Evolutionary conservation across 2,797 vertebrate genomes (phyloP).

Genomic region (Microcaecilia unicolor): DNA sequence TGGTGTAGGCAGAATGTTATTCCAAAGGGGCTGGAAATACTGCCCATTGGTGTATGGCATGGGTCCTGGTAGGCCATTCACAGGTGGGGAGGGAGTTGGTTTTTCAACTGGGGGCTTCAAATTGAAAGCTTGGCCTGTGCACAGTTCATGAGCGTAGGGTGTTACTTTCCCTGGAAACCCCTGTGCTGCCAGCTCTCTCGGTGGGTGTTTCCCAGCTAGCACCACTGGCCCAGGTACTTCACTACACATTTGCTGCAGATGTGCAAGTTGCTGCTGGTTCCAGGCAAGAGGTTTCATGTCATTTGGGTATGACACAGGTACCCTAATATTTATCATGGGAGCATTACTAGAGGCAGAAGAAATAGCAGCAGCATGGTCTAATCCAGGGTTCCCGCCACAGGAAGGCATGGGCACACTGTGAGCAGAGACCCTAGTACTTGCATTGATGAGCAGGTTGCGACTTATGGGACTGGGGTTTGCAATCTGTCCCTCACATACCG

Average conservation of each 20-base stretch:
- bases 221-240: slow-evolving; percentile 67
- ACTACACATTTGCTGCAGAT: slow-evolving; percentile 76
- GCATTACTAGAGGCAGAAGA: slow-evolving; percentile 60
- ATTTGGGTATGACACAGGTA: slow-evolving; percentile 75
- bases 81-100: slow-evolving; percentile 85
- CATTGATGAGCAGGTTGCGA: slow-evolving; percentile 95
- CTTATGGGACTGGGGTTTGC: slow-evolving; percentile 97
- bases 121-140: slow-evolving; percentile 85
- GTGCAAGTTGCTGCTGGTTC: slow-evolving; percentile 90
- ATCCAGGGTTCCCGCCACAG: slow-evolving; percentile 73
- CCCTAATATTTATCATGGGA: slow-evolving; percentile 69
- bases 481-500: slow-evolving; percentile 97
- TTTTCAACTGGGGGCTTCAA: slow-evolving; percentile 87
- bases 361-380: slow-evolving; percentile 67
- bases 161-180: slow-evolving; percentile 77
- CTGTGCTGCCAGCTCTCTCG: slow-evolving; percentile 65
- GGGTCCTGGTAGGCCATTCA: slow-evolving; percentile 76
- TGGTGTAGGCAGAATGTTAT: slow-evolving; percentile 93
- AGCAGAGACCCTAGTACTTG: slow-evolving; percentile 91
- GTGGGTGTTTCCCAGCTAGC: slow-evolving; percentile 73
- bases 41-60: slow-evolving; percentile 88
- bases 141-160: slow-evolving; percentile 85
- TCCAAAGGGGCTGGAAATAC: slow-evolving; percentile 94
- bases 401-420: slow-evolving; percentile 75
- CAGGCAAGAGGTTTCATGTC: slow-evolving; percentile 83